Percentiles rank a stretch among this genome's conserved stretches.
Conservation (phyloP, 2,797 vertebrate species). For the Pogonophryne albipinna region DNA sequence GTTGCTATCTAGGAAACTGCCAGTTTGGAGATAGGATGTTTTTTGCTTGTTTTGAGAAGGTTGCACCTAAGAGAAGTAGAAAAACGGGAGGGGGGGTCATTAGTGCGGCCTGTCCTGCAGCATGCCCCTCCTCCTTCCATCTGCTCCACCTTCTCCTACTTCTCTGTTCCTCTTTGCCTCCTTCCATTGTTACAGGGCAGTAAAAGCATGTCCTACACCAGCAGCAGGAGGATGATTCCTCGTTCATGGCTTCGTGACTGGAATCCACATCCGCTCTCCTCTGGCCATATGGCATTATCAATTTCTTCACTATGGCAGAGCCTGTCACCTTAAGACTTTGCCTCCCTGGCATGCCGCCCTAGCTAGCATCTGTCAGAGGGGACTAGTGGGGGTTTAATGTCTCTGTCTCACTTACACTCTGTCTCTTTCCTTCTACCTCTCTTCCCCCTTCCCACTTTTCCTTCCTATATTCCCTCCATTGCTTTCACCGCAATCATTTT, state of each 20-base stretch:
- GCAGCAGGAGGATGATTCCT: conserved; percentile 67
- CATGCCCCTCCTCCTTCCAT: conserved; percentile 43
- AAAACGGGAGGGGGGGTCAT: conserved; percentile 3
- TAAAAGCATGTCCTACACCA: conserved; percentile 67
- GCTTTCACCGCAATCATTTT: conserved; percentile 39
- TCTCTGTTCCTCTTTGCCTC: conserved; percentile 3
- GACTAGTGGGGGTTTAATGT: conserved; percentile 66
- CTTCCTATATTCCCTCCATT: conserved; percentile 27
- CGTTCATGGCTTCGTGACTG: conserved; percentile 66
- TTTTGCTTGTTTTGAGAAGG: conserved; percentile 14
- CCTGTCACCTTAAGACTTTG: conserved; percentile 79
- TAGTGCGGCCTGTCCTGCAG: conserved; percentile 41
- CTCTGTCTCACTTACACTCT: conserved; percentile 57
- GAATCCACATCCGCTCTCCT: conserved; percentile 63
- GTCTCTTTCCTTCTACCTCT: conserved; percentile 31
- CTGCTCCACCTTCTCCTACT: conserved; percentile 23
- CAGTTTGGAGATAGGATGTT: conserved; percentile 11
- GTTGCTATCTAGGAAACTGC: conserved; percentile 39
- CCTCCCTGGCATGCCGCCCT: conserved; percentile 70
- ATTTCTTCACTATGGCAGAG: conserved; percentile 70
- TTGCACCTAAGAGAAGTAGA: conserved; percentile 27
- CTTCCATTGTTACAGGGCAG: conserved; percentile 51
- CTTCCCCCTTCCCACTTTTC: conserved; percentile 11
- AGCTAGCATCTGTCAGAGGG: conserved; percentile 72
- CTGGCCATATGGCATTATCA: conserved; percentile 77